These are phyloP conservation scores for Drosophila pullipes DNA, from an alignment of 2,888 invertebrate genomes.

Conservation along the genomic window DNA sequence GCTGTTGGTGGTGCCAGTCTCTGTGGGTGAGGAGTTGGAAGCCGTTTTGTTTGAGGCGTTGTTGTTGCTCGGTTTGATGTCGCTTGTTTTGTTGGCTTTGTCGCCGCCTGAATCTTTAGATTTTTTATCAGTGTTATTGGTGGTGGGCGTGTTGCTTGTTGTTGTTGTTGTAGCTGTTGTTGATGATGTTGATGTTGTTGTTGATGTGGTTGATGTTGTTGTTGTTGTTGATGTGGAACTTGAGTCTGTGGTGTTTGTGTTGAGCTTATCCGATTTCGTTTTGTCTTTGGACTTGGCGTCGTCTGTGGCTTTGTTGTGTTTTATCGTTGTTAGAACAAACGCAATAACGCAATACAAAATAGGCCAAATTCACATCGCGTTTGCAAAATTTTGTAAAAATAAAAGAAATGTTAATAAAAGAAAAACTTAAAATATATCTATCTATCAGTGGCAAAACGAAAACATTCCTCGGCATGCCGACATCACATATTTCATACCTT, in stretches of 20 bases:
- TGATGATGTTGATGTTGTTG: slow-evolving; percentile 45
- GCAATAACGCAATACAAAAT: slow-evolving; percentile 45
- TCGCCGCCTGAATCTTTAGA: slow-evolving; percentile 66
- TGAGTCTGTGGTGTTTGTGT: slow-evolving; percentile 73
- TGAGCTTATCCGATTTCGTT: slow-evolving; percentile 74
- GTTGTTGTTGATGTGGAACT: slow-evolving; percentile 67
- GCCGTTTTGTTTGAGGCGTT: slow-evolving; percentile 68
- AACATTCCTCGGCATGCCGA: slow-evolving; percentile 11
- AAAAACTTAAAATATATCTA: slow-evolving; percentile 26
- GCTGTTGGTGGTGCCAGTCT: slow-evolving; percentile 67
- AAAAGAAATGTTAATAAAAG: slow-evolving; percentile 37
- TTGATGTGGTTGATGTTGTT: slow-evolving; percentile 47
- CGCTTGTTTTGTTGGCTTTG: slow-evolving; percentile 64
- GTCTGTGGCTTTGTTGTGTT: slow-evolving; percentile 59
- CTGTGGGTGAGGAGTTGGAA: slow-evolving; percentile 74
- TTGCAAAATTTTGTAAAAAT: slow-evolving; percentile 50
- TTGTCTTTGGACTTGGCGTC: slow-evolving; percentile 76
- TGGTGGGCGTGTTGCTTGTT: slow-evolving; percentile 59
- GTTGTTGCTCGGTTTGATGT: slow-evolving; percentile 70
- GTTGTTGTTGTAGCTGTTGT: slow-evolving; percentile 45
- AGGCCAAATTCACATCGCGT: slow-evolving; percentile 34
- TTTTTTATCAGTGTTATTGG: slow-evolving; percentile 77
- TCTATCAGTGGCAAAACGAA: slow-evolving; percentile 6
- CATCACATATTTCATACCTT: slow-evolving; percentile 7
- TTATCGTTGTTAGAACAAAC: slow-evolving; percentile 41